Percentiles rank a stretch among this genome's conserved stretches.
These are phyloP conservation scores for Paradisaea rubra DNA, from an alignment of 2,113 vertebrate genomes.

Conservation along the genomic window DNA sequence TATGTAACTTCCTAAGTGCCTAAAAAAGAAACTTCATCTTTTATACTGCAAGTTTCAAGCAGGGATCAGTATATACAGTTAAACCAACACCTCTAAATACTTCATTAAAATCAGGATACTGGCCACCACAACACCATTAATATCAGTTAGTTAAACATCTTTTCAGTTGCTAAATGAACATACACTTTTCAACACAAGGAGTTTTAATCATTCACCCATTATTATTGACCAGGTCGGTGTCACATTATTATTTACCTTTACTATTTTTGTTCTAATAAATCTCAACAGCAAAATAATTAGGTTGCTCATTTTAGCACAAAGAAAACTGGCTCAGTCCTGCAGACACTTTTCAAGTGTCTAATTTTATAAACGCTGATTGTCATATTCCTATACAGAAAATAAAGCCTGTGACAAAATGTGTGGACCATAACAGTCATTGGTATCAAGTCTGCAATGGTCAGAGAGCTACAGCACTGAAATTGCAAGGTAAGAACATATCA, in stretches of 20 bases:
- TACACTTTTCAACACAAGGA: not conserved
- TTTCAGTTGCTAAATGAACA: constrained; percentile 11
- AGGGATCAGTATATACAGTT: constrained; percentile 8
- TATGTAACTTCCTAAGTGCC: not conserved
- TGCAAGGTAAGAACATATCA: not conserved
- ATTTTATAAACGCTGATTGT: not conserved
- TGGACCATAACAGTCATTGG: not conserved
- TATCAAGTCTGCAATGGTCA: not conserved
- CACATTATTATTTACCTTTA: not conserved
- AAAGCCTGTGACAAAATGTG: not conserved
- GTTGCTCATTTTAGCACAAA: not conserved
- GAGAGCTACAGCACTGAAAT: not conserved
- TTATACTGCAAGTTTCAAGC: not conserved
- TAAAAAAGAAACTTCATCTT: not conserved
- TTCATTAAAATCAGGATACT: constrained; percentile 2
- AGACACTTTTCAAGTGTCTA: not conserved
- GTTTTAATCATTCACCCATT: not conserved
- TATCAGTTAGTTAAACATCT: not conserved
- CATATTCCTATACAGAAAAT: not conserved
- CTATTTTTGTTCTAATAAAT: not conserved
- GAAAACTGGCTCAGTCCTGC: not conserved
- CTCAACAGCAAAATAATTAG: not conserved
- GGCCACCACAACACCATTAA: constrained; percentile 12
- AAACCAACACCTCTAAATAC: not conserved
- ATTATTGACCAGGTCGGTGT: not conserved